Percentiles rank a stretch among this genome's conserved stretches.
phyloP scores from a whole-genome alignment of 2,888 invertebrate species.

The Parascotia fuliginaria region DNA sequence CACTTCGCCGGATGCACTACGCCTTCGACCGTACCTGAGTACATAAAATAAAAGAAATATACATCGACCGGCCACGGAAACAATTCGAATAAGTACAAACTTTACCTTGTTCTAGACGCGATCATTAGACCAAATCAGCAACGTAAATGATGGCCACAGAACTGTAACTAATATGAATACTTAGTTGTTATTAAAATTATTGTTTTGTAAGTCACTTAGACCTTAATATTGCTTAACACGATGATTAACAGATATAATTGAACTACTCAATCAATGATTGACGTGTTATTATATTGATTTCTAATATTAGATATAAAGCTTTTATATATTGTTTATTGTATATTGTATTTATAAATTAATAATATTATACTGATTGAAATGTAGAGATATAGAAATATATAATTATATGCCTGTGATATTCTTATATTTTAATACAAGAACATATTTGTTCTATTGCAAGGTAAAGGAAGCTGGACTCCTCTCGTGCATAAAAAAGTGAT shows the following conservation, averaged over 20 bases:
- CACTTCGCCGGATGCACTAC: slow-evolving; percentile 17
- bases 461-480: too few relatives aligned
- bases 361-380: too few relatives aligned
- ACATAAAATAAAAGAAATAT: slow-evolving; percentile 31
- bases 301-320: too few relatives aligned
- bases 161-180: slow-evolving; percentile 28
- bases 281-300: too few relatives aligned
- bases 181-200: slow-evolving; percentile 17
- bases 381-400: too few relatives aligned
- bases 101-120: slow-evolving; percentile 15
- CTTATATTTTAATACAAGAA: too few relatives aligned
- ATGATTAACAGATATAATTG: background rate
- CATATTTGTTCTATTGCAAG: too few relatives aligned
- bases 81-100: slow-evolving; percentile 30
- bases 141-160: slow-evolving; percentile 21
- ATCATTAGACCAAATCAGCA: slow-evolving; percentile 41
- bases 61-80: slow-evolving; percentile 16
- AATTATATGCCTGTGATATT: too few relatives aligned
- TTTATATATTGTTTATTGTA: too few relatives aligned
- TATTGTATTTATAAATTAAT: too few relatives aligned
- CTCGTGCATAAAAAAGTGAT: too few relatives aligned
- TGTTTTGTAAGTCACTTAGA: slow-evolving; percentile 8
- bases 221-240: background rate
- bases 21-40: slow-evolving; percentile 14
- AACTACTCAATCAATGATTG: too few relatives aligned